These are phyloP conservation scores for Patella caerulea DNA, from an alignment of 2,888 invertebrate genomes.

Conservation along the genomic window DNA sequence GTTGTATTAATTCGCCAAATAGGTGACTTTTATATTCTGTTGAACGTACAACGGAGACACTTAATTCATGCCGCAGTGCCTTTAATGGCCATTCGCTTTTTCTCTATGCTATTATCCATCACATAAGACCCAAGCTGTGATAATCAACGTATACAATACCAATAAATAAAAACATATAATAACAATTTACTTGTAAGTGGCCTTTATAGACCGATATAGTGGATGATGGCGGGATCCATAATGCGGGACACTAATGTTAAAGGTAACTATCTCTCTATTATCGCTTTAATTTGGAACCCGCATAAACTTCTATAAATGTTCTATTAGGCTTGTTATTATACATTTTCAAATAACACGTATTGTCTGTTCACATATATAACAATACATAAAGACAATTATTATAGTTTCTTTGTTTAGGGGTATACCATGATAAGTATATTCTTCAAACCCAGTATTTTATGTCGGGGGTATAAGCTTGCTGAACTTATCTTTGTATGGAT, in stretches of 20 bases:
- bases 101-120: neutral
- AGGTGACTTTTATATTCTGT: slow-evolving; percentile 9
- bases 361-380: too few species aligned
- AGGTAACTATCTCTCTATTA: neutral
- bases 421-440: too few species aligned
- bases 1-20: neutral
- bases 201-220: neutral
- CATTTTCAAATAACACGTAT: too few species aligned
- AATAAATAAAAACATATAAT: slow-evolving; percentile 8
- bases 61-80: neutral
- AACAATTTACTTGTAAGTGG: slow-evolving; percentile 9
- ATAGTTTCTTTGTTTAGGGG: too few species aligned
- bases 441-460: too few species aligned
- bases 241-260: slow-evolving; percentile 1
- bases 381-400: too few species aligned
- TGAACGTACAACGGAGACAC: slow-evolving; percentile 6
- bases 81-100: slow-evolving; percentile 4
- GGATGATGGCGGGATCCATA: neutral
- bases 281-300: neutral
- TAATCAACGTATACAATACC: slow-evolving; percentile 5
- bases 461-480: too few species aligned
- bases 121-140: slow-evolving; percentile 1
- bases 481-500: too few species aligned
- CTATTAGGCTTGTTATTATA: too few species aligned
- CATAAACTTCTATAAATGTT: neutral